Conservation (phyloP, 2,888 invertebrate species). For the Neoascia interrupta region DNA sequence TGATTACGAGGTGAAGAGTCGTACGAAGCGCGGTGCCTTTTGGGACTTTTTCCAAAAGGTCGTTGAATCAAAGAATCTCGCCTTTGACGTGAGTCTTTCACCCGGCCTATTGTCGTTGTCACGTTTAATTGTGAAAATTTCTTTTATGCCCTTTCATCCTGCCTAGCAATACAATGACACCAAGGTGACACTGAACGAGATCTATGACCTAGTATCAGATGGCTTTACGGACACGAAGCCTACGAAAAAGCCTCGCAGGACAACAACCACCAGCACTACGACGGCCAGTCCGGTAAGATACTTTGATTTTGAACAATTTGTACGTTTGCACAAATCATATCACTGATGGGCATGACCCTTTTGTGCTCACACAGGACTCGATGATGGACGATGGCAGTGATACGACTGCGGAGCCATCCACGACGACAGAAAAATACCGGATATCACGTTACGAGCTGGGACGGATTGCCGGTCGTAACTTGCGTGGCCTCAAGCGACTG, state of each 20-base stretch:
- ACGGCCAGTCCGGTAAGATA: slow-evolving; percentile 72
- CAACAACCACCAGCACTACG: slow-evolving; percentile 69
- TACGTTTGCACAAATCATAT: slow-evolving; percentile 1
- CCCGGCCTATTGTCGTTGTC: neutral
- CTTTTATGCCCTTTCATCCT: neutral
- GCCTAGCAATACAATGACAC: slow-evolving; percentile 79
- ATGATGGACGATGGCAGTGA: slow-evolving; percentile 70
- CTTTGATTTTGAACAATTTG: neutral
- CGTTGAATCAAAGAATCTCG: slow-evolving; percentile 75
- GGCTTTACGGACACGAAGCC: slow-evolving; percentile 77
- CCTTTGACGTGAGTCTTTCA: slow-evolving; percentile 75
- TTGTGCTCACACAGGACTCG: slow-evolving; percentile 54
- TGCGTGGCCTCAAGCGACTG: slow-evolving; percentile 77
- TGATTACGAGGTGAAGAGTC: slow-evolving; percentile 68
- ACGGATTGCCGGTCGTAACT: slow-evolving; percentile 77
- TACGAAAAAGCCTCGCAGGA: slow-evolving; percentile 71
- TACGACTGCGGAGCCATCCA: slow-evolving; percentile 70
- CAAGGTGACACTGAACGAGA: slow-evolving; percentile 74
- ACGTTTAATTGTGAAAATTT: neutral
- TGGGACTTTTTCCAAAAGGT: slow-evolving; percentile 78
- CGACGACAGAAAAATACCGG: slow-evolving; percentile 77
- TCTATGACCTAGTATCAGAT: slow-evolving; percentile 77
- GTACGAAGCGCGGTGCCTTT: slow-evolving; percentile 75
- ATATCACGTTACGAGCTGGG: slow-evolving; percentile 78
- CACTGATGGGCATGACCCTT: neutral